phyloP scores from a whole-genome alignment of 2,888 invertebrate genomes.

The Petrolisthes manimaculis region DNA sequence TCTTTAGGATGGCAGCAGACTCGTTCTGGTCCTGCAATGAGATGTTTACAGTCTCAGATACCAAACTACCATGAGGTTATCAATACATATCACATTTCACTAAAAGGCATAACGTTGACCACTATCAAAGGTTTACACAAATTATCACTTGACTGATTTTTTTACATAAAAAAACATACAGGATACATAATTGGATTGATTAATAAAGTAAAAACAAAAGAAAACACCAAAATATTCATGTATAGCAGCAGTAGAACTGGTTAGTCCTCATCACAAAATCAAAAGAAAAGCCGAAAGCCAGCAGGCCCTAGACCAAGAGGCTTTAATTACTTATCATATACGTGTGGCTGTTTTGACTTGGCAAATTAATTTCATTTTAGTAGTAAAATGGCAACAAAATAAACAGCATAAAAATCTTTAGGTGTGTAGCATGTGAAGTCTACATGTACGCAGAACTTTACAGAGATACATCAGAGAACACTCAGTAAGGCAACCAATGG shows the following conservation, averaged over 20 bases:
- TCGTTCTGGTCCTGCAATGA: constrained; percentile 87
- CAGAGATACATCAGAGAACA: constrained; percentile 60
- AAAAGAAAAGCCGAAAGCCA: constrained; percentile 50
- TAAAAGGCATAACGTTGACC: not conserved
- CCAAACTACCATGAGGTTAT: constrained; percentile 9
- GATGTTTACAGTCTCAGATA: constrained; percentile 42
- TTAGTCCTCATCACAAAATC: constrained; percentile 51
- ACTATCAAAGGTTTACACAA: not conserved
- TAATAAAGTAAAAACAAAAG: constrained; percentile 46
- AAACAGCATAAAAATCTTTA: constrained; percentile 43
- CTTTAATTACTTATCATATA: constrained; percentile 44
- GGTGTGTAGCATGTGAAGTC: constrained; percentile 57
- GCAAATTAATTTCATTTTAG: constrained; percentile 56
- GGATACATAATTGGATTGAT: constrained; percentile 19
- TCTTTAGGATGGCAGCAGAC: constrained; percentile 99
- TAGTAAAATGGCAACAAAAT: constrained; percentile 34
- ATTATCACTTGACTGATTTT: constrained; percentile 8
- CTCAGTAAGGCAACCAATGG: constrained; percentile 63
- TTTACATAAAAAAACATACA: constrained; percentile 24
- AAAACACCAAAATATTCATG: constrained; percentile 39
- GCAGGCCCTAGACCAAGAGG: constrained; percentile 57
- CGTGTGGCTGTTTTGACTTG: constrained; percentile 52
- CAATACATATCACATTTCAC: constrained; percentile 24
- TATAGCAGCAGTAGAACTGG: constrained; percentile 36
- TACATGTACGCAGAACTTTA: constrained; percentile 59